phyloP scores from a whole-genome alignment of 2,888 invertebrate species.

The Gandaritis pyraliata region DNA sequence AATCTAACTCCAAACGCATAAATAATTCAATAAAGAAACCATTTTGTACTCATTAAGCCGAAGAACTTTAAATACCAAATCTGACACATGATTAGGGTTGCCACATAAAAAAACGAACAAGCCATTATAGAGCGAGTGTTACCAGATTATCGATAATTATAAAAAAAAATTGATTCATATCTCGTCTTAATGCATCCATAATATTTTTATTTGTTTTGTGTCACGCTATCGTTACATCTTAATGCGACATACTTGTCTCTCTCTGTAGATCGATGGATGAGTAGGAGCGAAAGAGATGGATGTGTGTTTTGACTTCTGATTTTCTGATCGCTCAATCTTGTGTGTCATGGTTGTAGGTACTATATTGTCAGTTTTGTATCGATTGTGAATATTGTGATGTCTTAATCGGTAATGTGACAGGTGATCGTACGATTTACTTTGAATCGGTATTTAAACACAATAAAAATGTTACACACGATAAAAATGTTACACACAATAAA shows the following conservation, averaged over 20 bases:
- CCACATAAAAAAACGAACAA: slow-evolving; percentile 71
- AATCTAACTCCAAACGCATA: slow-evolving; percentile 50
- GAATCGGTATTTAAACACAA: slow-evolving; percentile 26
- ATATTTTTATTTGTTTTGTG: slow-evolving; percentile 81
- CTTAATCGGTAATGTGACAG: slow-evolving; percentile 62
- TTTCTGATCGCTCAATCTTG: slow-evolving; percentile 74
- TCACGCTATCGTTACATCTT: slow-evolving; percentile 68
- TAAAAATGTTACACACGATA: too few species aligned
- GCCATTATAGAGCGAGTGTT: slow-evolving; percentile 80
- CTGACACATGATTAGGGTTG: slow-evolving; percentile 83
- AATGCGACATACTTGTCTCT: slow-evolving; percentile 65
- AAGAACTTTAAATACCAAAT: slow-evolving; percentile 70
- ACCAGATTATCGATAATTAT: slow-evolving; percentile 84
- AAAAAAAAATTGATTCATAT: slow-evolving; percentile 68
- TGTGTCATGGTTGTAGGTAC: slow-evolving; percentile 52
- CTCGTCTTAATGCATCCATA: slow-evolving; percentile 80
- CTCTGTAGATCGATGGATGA: slow-evolving; percentile 37
- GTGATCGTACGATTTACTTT: slow-evolving; percentile 52
- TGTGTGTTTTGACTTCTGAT: slow-evolving; percentile 70
- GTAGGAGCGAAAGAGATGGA: slow-evolving; percentile 55
- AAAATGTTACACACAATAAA: too few species aligned
- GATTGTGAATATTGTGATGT: slow-evolving; percentile 68
- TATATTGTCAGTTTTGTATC: slow-evolving; percentile 69
- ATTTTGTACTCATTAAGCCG: slow-evolving; percentile 73
- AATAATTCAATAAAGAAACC: slow-evolving; percentile 68